A percentile compares a stretch with the other conserved stretches of the same genome.
Conservation (phyloP, 1,140 invertebrate species). For the Nephila pilipes region DNA sequence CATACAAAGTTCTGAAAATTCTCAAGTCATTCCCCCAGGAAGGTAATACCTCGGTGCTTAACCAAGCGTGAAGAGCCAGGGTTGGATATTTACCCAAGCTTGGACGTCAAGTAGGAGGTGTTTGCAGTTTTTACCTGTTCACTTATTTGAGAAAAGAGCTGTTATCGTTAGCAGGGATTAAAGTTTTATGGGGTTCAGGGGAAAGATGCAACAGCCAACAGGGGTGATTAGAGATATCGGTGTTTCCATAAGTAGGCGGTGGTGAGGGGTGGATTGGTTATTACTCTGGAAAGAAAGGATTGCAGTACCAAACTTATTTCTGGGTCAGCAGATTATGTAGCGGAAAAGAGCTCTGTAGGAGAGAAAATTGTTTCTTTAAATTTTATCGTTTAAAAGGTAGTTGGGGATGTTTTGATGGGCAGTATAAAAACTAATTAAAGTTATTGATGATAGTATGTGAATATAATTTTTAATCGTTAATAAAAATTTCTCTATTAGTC, state of each 20-base stretch:
- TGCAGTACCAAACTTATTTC: background rate
- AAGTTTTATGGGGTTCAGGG: constrained; percentile 16
- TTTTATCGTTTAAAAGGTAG: too few species aligned
- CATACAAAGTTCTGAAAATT: background rate
- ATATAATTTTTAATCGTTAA: too few species aligned
- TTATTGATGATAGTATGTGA: too few species aligned
- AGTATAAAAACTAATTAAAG: too few species aligned
- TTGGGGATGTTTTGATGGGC: too few species aligned
- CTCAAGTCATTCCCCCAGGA: background rate
- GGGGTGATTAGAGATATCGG: constrained; percentile 15
- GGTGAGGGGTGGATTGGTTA: background rate
- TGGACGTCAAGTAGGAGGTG: background rate
- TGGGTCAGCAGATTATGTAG: background rate
- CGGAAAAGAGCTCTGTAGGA: background rate
- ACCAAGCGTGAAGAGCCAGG: constrained; percentile 3
- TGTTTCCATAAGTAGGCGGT: background rate
- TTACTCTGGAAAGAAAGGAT: background rate
- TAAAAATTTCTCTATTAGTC: too few species aligned
- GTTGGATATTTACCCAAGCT: background rate
- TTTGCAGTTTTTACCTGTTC: background rate
- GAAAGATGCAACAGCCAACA: background rate
- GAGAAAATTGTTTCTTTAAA: too few species aligned
- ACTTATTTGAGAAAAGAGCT: background rate
- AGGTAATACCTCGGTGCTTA: background rate
- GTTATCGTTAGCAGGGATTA: constrained; percentile 36